A percentile compares a stretch with the other conserved stretches of the same genome.
These are phyloP conservation scores for Gavia stellata DNA, from an alignment of 2,113 vertebrate genomes.

Conservation along the genomic window DNA sequence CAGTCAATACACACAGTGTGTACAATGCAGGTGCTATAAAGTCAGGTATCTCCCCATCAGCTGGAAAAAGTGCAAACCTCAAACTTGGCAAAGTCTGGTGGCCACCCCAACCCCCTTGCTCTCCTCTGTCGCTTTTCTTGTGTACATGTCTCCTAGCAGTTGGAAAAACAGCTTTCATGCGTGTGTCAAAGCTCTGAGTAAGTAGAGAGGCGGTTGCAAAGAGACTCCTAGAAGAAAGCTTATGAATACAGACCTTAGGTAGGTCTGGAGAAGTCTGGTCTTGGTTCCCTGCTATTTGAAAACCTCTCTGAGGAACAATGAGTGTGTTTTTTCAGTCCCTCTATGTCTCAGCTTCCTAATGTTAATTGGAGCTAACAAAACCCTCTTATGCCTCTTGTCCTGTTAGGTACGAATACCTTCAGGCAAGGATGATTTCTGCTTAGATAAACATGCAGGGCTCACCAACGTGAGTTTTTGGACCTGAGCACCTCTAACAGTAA, in stretches of 20 bases:
- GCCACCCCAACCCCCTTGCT: neutral
- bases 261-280: neutral
- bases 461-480: neutral
- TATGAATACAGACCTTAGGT: neutral
- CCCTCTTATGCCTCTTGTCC: neutral
- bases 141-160: fast-evolving
- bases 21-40: constrained; percentile 91
- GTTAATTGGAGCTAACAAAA: neutral
- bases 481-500: neutral
- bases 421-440: neutral
- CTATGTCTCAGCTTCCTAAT: neutral
- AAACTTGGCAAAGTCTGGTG: neutral
- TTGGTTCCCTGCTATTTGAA: neutral
- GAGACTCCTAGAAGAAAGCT: neutral
- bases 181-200: neutral
- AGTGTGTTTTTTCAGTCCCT: neutral
- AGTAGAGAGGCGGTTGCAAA: neutral
- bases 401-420: neutral
- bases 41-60: constrained; percentile 51
- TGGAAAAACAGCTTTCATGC: neutral
- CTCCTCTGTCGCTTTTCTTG: neutral
- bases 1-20: constrained; percentile 87
- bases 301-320: neutral
- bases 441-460: fast-evolving
- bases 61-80: neutral